phyloP scores from a whole-genome alignment of 1,140 invertebrate species.

The Doryteuthis pealeii region DNA sequence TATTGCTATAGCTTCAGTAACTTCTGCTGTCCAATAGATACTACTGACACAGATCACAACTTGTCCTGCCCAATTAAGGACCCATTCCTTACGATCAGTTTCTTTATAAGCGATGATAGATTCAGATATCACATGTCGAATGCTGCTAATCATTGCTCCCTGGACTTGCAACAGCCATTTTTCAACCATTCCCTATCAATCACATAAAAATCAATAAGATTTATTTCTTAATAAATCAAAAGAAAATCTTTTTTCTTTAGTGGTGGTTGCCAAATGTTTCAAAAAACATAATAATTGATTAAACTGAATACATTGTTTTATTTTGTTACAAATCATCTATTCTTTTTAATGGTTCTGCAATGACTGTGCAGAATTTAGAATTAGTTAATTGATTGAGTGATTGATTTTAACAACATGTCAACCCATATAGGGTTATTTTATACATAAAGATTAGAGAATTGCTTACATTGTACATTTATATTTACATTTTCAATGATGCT shows the following conservation, averaged over 20 bases:
- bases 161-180: slow-evolving; percentile 62
- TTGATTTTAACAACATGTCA: too few relatives aligned
- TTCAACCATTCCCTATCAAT: slow-evolving; percentile 61
- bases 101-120: slow-evolving; percentile 48
- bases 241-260: background rate
- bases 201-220: slow-evolving; percentile 18
- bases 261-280: too few relatives aligned
- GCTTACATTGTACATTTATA: too few relatives aligned
- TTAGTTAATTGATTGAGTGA: too few relatives aligned
- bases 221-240: background rate
- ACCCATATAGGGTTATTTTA: too few relatives aligned
- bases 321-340: too few relatives aligned
- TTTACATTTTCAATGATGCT: too few relatives aligned
- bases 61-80: slow-evolving; percentile 61
- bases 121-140: slow-evolving; percentile 57
- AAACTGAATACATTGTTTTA: too few relatives aligned
- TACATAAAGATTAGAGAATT: too few relatives aligned
- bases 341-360: too few relatives aligned
- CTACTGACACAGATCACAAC: slow-evolving; percentile 56
- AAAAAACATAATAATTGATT: too few relatives aligned
- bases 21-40: slow-evolving; percentile 59
- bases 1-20: slow-evolving; percentile 51
- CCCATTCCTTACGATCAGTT: slow-evolving; percentile 57
- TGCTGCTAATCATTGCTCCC: slow-evolving; percentile 58
- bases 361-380: too few relatives aligned